Base-by-base conservation (phyloP, 2,113 vertebrate genomes). In the Plotosus lineatus region DNA sequence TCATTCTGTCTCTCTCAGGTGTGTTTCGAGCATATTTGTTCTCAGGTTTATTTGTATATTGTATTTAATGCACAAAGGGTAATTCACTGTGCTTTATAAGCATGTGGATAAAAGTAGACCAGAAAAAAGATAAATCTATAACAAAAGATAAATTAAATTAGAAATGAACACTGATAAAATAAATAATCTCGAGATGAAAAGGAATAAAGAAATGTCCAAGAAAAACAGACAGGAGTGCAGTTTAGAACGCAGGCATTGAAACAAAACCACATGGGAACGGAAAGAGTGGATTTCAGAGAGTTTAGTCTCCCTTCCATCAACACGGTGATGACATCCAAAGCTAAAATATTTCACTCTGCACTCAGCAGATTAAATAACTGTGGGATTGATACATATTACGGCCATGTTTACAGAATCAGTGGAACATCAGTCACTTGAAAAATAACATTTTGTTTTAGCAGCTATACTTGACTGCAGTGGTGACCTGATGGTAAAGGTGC, bases 251-350 rank as follows among this genome's bases (percentile, higher is more conserved):
- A 3, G 55, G 33, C 33, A 23, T 38, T 65, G 36, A 42, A 42
- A 68, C 36, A 68, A 42, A n/a, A 42, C 10, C 38, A 68, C 65
- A 44, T 68, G 38, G 65, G 38, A 68, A 26, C 65, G 65, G 38
- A 68, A 68, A 68, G 21, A 68, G 11, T 2, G 38, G 23, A 4
- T 42, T 68, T 42, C 1, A 42, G 42, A n/a, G 26, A 42, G 65
- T 68, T 68, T 44, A 38, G 61, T 17, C 61, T 68, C 38, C 65
- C 12, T 42, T 68, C 61, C 33, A 23, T 42, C 0, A 26, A 14
- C 0, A 14, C 38, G 3, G 38, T 26, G 65, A 68, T 42, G 65
- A 68, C 12, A 68, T 42, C 14, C 11, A 1, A 42, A 14, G 65
- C 65, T 68, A n/a, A 14, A 42, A 14, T 42, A 8, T 12, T 42